These are phyloP conservation scores for Ornithorhynchus anatinus DNA, from an alignment of 2,113 vertebrate species.

Conservation along the genomic window DNA sequence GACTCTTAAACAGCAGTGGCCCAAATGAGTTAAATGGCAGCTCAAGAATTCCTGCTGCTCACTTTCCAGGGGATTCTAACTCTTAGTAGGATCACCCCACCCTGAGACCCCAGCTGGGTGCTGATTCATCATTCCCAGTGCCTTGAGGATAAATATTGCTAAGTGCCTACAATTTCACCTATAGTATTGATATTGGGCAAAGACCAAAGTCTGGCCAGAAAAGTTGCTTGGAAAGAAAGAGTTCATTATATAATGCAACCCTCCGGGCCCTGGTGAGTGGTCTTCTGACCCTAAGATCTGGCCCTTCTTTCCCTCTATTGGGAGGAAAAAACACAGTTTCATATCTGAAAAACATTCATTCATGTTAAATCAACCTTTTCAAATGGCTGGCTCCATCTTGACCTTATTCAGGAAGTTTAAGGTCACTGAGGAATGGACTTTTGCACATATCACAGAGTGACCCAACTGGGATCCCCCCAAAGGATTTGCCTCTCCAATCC, in stretches of 20 bases:
- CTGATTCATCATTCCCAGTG: neutral
- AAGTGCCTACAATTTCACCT: conserved; percentile 62
- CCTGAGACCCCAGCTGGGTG: neutral
- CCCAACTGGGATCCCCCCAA: too few relatives aligned
- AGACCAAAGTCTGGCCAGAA: conserved; percentile 59
- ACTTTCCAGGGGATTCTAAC: neutral
- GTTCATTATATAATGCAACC: conserved; percentile 53
- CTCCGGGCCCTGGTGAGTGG: conserved; percentile 33
- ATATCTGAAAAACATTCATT: too few relatives aligned
- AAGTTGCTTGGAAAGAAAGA: conserved; percentile 56
- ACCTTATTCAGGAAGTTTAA: too few relatives aligned
- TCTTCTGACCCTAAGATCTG: conserved; percentile 45
- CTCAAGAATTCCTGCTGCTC: neutral
- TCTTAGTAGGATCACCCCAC: too few relatives aligned
- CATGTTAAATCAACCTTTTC: too few relatives aligned
- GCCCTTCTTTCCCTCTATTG: conserved; percentile 43
- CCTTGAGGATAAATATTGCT: conserved; percentile 63
- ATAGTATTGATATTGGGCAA: conserved; percentile 61
- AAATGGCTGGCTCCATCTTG: too few relatives aligned
- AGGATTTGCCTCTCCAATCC: too few relatives aligned
- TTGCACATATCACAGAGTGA: too few relatives aligned
- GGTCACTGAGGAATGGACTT: too few relatives aligned
- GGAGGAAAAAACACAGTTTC: conserved; percentile 57
- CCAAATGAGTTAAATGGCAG: neutral
- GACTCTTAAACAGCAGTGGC: neutral